Evolutionary conservation across 2,113 vertebrate species (phyloP).

Genomic region (Fulmarus glacialis): DNA sequence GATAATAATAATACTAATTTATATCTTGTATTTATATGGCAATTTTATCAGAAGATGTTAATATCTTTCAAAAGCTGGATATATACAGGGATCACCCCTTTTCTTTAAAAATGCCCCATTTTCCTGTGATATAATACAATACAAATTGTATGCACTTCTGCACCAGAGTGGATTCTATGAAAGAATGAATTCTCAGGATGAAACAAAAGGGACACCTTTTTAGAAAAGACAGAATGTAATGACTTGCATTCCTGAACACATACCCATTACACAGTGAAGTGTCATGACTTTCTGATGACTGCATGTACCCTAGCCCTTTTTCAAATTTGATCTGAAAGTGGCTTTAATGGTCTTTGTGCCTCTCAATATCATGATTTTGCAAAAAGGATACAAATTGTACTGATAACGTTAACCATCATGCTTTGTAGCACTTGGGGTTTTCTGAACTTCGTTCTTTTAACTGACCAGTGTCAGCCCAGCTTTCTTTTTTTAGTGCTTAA

Average conservation of each 20-base stretch:
- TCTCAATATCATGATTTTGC: background rate
- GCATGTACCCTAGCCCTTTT: background rate
- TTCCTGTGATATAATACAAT: background rate
- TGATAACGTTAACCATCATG: background rate
- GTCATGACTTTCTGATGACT: background rate
- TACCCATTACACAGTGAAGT: background rate
- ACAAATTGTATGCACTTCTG: background rate
- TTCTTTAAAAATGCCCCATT: background rate
- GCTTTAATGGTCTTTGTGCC: background rate
- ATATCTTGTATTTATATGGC: background rate
- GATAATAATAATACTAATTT: background rate
- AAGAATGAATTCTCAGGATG: background rate
- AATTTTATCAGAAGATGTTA: background rate
- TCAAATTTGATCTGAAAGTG: background rate
- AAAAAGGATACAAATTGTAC: background rate
- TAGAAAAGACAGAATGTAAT: background rate
- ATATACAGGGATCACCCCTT: background rate
- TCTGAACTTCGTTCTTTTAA: background rate
- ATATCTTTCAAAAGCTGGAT: background rate
- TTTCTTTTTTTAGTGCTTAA: background rate
- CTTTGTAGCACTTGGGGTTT: background rate
- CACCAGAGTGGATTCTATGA: background rate
- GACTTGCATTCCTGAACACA: background rate
- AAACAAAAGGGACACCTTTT: background rate
- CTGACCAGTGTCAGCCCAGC: background rate